A percentile compares a stretch with the other conserved stretches of the same genome.
These are phyloP conservation scores for Leptothorax acervorum DNA, from an alignment of 2,888 invertebrate genomes.

Conservation along the genomic window DNA sequence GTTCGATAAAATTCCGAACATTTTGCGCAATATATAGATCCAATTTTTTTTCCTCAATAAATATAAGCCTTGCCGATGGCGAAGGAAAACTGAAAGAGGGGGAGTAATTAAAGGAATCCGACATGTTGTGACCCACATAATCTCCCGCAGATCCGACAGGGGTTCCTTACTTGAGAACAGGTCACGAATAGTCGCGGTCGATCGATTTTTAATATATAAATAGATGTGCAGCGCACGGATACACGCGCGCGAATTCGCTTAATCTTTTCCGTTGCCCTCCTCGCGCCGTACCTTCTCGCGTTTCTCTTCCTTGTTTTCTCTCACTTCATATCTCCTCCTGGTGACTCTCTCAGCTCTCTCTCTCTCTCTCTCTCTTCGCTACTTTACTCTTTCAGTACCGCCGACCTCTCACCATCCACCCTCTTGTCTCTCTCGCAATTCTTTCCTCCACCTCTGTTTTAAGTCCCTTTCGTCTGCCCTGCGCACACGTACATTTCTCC, in stretches of 20 bases:
- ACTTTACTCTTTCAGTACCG: not conserved
- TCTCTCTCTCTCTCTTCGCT: not conserved
- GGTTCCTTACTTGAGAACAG: conserved; percentile 29
- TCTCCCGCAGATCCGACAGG: conserved; percentile 16
- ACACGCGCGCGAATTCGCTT: conserved; percentile 14
- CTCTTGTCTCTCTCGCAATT: conserved; percentile 8
- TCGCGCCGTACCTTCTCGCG: not conserved
- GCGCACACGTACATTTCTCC: not conserved
- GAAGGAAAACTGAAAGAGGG: not conserved
- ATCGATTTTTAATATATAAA: conserved; percentile 54
- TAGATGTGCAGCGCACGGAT: conserved; percentile 28
- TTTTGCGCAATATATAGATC: not conserved
- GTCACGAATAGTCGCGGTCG: conserved; percentile 48
- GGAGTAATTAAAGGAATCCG: conserved; percentile 24
- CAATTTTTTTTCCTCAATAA: not conserved
- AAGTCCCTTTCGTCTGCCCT: not conserved
- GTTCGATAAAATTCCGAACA: not conserved
- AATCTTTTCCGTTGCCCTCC: conserved; percentile 11
- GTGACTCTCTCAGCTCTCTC: not conserved
- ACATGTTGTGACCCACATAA: conserved; percentile 37
- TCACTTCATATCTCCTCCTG: not conserved
- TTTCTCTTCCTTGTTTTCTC: not conserved
- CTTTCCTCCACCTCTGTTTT: conserved; percentile 1
- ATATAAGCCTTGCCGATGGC: not conserved
- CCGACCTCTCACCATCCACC: conserved; percentile 15